Evolutionary conservation across 2,888 invertebrate genomes (phyloP).

Genomic region (Schrankia costaestrigalis): DNA sequence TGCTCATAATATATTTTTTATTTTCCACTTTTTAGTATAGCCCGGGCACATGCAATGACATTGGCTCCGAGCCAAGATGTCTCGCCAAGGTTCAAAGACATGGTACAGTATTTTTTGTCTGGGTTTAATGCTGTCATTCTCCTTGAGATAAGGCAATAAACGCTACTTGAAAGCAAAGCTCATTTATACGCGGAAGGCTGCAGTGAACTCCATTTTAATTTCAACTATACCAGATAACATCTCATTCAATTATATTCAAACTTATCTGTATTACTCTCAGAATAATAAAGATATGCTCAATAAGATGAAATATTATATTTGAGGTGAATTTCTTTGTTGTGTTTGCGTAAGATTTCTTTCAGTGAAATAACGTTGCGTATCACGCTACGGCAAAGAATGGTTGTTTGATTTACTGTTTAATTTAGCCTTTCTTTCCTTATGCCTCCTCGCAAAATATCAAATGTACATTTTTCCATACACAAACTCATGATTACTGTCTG

Average conservation of each 20-base stretch:
- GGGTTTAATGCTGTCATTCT: constrained; percentile 66
- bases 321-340: too few relatives aligned
- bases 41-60: constrained; percentile 53
- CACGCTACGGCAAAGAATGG: background rate
- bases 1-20: constrained; percentile 21
- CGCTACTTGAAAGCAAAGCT: constrained; percentile 67
- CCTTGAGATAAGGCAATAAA: constrained; percentile 72
- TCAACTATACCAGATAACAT: constrained; percentile 41
- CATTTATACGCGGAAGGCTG: constrained; percentile 65
- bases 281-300: too few relatives aligned
- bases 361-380: background rate
- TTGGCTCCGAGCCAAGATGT: constrained; percentile 70
- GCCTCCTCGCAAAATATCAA: too few relatives aligned
- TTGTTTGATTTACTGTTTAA: background rate
- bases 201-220: constrained; percentile 63
- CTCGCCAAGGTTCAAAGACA: constrained; percentile 77
- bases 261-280: too few relatives aligned
- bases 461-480: too few relatives aligned
- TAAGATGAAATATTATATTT: too few relatives aligned
- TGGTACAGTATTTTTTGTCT: constrained; percentile 60
- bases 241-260: constrained; percentile 53
- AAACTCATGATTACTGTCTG: background rate
- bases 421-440: background rate
- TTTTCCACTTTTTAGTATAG: constrained; percentile 50
- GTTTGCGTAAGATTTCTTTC: too few relatives aligned